Conservation (phyloP, 2,888 invertebrate genomes). For the Cheilosia urbana region DNA sequence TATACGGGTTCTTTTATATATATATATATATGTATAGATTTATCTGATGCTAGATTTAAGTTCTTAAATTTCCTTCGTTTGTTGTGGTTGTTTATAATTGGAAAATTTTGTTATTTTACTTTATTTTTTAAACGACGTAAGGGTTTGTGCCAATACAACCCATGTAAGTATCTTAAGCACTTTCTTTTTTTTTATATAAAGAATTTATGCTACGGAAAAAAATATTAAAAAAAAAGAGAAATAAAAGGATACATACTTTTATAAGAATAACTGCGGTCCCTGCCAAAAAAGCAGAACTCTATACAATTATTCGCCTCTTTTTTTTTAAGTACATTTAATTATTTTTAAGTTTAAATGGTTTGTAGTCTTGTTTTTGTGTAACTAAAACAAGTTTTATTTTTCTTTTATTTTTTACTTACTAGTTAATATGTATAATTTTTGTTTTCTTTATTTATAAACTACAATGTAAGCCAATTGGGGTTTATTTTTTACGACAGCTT, state of each 20-base stretch:
- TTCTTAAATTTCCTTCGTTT: slow-evolving; percentile 40
- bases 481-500: slow-evolving; percentile 52
- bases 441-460: slow-evolving; percentile 56
- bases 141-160: slow-evolving; percentile 76
- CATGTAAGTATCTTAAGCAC: slow-evolving; percentile 62
- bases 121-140: slow-evolving; percentile 51
- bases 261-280: slow-evolving; percentile 71
- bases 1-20: slow-evolving; percentile 51
- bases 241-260: slow-evolving; percentile 30
- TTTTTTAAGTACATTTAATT: slow-evolving; percentile 46
- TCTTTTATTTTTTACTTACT: slow-evolving; percentile 40
- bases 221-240: slow-evolving; percentile 19
- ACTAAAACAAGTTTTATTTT: slow-evolving; percentile 60
- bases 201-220: slow-evolving; percentile 57
- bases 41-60: slow-evolving; percentile 69
- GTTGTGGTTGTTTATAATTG: slow-evolving; percentile 34
- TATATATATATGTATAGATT: slow-evolving; percentile 63
- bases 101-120: slow-evolving; percentile 27
- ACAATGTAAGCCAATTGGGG: slow-evolving; percentile 72
- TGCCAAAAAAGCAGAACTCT: slow-evolving; percentile 75
- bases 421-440: slow-evolving; percentile 65
- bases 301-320: slow-evolving; percentile 62
- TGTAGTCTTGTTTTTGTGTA: slow-evolving; percentile 69
- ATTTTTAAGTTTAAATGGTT: slow-evolving; percentile 55
- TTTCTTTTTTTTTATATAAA: slow-evolving; percentile 53